Base-by-base conservation (phyloP, 2,113 vertebrate genomes). In the Zosterops hypoxanthus region DNA sequence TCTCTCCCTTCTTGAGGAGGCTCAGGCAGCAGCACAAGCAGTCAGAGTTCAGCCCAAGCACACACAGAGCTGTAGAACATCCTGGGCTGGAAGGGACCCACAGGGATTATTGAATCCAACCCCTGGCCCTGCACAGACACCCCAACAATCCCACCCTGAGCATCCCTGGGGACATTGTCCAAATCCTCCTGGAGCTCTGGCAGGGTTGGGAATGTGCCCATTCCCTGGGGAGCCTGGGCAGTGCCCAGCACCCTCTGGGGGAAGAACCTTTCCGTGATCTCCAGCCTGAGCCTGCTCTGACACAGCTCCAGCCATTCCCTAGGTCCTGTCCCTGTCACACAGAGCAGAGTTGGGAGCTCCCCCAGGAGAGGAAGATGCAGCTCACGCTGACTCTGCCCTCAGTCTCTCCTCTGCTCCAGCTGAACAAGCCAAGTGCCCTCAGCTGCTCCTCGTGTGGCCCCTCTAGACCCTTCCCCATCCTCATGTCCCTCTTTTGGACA, bases 121-220 rank as follows among this genome's bases (percentile, higher is more conserved):
- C 1, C 60, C 56, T 41, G 49, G 4, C 49, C 56, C 53, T 60
- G 28, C 46, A n/a, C 23, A 59, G 59, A 52, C 36, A 20, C 44
- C 68, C 52, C 86, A 46, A 36, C 49, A 26, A 5, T 12, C 23
- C 69, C 44, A 28, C 16, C 33, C 39, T 46, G 44, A 0, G 36
- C 60, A 75, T 24, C 34, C 36, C 39, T 44, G 52, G 1, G 1
- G 44, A 36, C 0, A 0, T 0, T 59, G 33, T 36, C 21, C 46
- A 44, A 39, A 26, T 0, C 0, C 15, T 46, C 5, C 47, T 60
- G 1, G 33, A 3, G n/a, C 84, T 86, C 50, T 64, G 50, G 1
- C 65, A 79, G 47, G 15, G 24, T 14, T 1, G 4, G 49, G 31
- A 12, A 18, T 0, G 9, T 57, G 26, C 1, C 36, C 44, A 14